Base-by-base conservation (phyloP, 2,888 invertebrate species). In the Congeria kusceri region DNA sequence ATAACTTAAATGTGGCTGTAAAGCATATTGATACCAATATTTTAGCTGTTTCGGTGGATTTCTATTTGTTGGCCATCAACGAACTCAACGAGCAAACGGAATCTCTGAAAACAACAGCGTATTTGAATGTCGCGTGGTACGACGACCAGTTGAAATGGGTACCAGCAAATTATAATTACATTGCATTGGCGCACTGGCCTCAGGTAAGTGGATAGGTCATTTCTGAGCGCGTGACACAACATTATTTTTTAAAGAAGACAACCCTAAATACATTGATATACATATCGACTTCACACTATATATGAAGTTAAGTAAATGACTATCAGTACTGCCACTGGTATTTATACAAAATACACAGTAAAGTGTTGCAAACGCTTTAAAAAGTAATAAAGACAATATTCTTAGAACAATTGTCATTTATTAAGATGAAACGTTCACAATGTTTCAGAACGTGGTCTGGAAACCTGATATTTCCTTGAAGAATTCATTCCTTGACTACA, bases 101-200 rank as follows among this genome's bases (percentile, higher is more conserved):
- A 59, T 71, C 71, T 3, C 28, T 81, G 32, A 77, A 74, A 56
- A 74, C 77, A 5, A 77, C 77, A 0, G 77, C 74, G 4, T 81
- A 64, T 56, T 64, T 81, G n/a, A 58, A 23, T 49, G 70, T 81
- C 9, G 23, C 23, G 3, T 81, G 81, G 81, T 23, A 59, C 4
- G 81, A 81, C 27, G 67, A 69, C 28, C 74, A 67, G 27, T 46
- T 81, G 18, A 29, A 32, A 1, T 81, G 81, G 81, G n/a, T 28
- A 15, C 67, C 77, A 0, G 13, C 74, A 0, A 23, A 61, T 28
- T 70, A 74, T 27, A 74, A 74, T 0, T 70, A 53, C 13, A 39
- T 80, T 4, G 18, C 58, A 0, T 65, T 76, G 44, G 68, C 67
- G n/a, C 61, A 68, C 39, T 80, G 72, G 53, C 67, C 67, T 13